These are phyloP conservation scores for Trogon melanurus DNA, from an alignment of 2,113 vertebrate genomes.

Conservation along the genomic window DNA sequence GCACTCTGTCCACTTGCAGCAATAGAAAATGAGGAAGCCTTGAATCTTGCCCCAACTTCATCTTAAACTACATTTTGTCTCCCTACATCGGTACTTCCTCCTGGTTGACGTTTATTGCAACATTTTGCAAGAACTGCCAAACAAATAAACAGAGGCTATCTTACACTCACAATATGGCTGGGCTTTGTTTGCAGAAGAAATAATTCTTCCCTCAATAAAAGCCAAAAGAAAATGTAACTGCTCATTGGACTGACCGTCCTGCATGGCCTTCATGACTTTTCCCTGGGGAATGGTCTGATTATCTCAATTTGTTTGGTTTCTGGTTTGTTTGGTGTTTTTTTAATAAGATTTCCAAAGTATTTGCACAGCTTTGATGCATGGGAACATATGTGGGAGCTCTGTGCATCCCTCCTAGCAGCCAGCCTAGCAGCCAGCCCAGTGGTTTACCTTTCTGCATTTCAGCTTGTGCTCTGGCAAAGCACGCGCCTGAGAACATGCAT, in stretches of 20 bases:
- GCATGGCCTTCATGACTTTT: not conserved
- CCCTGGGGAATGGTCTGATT: not conserved
- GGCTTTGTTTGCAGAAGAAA: not conserved
- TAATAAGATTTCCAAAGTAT: conserved; percentile 2
- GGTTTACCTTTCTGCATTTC: not conserved
- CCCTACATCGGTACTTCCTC: not conserved
- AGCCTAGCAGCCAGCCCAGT: not conserved
- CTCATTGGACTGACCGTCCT: not conserved
- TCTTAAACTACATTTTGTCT: not conserved
- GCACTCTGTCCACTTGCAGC: not conserved
- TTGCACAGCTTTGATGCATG: not conserved
- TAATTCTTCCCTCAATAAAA: not conserved
- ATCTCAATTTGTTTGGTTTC: not conserved
- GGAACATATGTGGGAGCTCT: not conserved
- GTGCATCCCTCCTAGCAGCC: not conserved
- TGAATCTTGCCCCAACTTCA: not conserved
- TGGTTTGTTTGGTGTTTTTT: not conserved
- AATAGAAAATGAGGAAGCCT: not conserved
- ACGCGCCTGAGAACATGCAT: not conserved
- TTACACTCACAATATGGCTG: not conserved
- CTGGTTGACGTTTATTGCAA: not conserved
- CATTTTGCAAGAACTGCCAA: not conserved
- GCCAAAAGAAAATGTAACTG: not conserved
- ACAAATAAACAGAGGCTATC: not conserved
- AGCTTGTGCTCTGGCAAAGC: not conserved